phyloP scores from a whole-genome alignment of 2,888 invertebrate species.

The Diarsia dahlii region DNA sequence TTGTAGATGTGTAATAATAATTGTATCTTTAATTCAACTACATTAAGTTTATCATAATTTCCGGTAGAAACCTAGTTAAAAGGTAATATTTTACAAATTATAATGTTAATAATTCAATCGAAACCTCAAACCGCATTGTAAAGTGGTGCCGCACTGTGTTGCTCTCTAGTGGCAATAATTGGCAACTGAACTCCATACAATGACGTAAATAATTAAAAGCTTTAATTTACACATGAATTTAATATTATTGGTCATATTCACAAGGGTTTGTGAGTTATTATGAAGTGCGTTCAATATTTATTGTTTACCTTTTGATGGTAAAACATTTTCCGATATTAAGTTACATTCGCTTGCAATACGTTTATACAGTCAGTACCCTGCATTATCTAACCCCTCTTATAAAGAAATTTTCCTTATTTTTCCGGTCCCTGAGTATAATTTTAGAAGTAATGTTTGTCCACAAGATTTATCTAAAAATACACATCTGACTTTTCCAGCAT shows the following conservation, averaged over 20 bases:
- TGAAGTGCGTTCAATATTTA: background rate
- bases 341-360: background rate
- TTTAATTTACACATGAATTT: constrained; percentile 4
- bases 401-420: no score
- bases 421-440: no score
- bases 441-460: no score
- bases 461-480: no score
- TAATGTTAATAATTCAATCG: background rate
- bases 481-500: no score
- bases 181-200: background rate
- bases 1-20: no score
- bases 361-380: background rate
- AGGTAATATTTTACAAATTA: background rate
- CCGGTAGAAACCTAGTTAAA: background rate
- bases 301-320: background rate
- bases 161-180: constrained; percentile 6
- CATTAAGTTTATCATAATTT: background rate
- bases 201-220: background rate
- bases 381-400: no score
- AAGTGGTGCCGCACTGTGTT: background rate
- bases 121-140: background rate
- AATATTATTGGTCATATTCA: constrained; percentile 16
- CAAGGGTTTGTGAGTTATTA: no score
- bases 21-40: background rate
- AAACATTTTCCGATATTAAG: background rate